These are phyloP conservation scores for Scaptomyza graminum DNA, from an alignment of 1,140 invertebrate species.

Conservation along the genomic window DNA sequence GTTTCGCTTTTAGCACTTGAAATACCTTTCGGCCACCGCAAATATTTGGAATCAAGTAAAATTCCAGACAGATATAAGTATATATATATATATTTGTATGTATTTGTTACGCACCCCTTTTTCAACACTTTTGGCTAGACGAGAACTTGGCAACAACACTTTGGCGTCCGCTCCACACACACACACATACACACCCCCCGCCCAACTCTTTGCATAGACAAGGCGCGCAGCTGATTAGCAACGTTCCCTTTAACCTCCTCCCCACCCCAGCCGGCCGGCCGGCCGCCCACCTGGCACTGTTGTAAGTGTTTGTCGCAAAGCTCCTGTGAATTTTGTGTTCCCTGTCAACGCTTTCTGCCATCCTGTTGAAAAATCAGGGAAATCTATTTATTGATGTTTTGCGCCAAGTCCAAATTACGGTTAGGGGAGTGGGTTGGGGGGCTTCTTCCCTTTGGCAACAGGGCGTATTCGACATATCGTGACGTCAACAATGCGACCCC, in stretches of 20 bases:
- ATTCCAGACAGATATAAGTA: slow-evolving; percentile 16
- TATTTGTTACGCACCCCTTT: slow-evolving; percentile 1
- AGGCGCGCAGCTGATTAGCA: slow-evolving; percentile 20
- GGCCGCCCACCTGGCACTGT: neutral
- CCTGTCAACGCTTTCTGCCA: slow-evolving; percentile 59
- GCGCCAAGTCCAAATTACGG: slow-evolving; percentile 34
- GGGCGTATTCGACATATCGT: neutral
- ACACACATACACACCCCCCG: no score
- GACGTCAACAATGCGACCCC: slow-evolving; percentile 12
- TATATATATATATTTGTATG: neutral
- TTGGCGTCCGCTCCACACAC: no score
- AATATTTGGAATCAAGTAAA: slow-evolving; percentile 15
- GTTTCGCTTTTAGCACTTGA: neutral
- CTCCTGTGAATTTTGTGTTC: slow-evolving; percentile 13
- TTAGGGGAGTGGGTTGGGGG: no score
- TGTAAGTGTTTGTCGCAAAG: neutral
- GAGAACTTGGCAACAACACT: no score
- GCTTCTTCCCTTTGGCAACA: slow-evolving; percentile 8
- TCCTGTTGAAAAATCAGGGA: slow-evolving; percentile 83
- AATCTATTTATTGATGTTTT: slow-evolving; percentile 84
- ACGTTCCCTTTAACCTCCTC: neutral
- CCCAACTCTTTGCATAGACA: neutral
- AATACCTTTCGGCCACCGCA: slow-evolving; percentile 2
- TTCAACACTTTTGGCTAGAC: no score
- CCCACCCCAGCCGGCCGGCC: no score